Conservation (phyloP, 2,113 vertebrate genomes). For the Falcunculus frontatus region DNA sequence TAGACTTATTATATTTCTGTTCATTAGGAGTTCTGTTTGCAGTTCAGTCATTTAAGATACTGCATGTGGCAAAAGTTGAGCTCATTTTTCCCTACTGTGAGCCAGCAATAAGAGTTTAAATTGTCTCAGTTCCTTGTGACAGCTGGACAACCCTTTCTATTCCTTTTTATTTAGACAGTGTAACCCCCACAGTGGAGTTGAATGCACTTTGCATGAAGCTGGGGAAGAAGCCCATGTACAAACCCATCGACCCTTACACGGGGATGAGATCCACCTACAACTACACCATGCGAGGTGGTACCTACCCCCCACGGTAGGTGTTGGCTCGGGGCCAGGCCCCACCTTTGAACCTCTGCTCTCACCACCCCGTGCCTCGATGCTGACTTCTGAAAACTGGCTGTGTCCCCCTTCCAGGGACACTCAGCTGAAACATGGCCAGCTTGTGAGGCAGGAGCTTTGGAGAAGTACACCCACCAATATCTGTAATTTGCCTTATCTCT, state of each 20-base stretch:
- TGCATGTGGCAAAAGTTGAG: not conserved
- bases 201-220: constrained; percentile 96
- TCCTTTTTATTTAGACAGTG: constrained; percentile 78
- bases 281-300: constrained; percentile 86
- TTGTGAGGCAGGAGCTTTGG: not conserved
- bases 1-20: not conserved
- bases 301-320: constrained; percentile 90
- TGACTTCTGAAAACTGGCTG: not conserved
- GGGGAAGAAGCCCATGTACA: constrained; percentile 95
- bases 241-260: constrained; percentile 91
- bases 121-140: not conserved
- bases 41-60: not conserved
- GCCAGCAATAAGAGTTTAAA: not conserved
- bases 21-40: not conserved
- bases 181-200: constrained; percentile 92
- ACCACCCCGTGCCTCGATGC: not conserved
- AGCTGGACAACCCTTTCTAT: not conserved
- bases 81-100: not conserved
- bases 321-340: not conserved
- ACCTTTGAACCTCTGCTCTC: not conserved
- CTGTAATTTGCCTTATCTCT: not conserved
- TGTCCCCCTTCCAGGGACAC: not conserved
- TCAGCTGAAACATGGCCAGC: not conserved
- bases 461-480: not conserved
- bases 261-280: constrained; percentile 92